Conservation (phyloP, 1,140 invertebrate genomes). For the Aporrectodea caliginosa region DNA sequence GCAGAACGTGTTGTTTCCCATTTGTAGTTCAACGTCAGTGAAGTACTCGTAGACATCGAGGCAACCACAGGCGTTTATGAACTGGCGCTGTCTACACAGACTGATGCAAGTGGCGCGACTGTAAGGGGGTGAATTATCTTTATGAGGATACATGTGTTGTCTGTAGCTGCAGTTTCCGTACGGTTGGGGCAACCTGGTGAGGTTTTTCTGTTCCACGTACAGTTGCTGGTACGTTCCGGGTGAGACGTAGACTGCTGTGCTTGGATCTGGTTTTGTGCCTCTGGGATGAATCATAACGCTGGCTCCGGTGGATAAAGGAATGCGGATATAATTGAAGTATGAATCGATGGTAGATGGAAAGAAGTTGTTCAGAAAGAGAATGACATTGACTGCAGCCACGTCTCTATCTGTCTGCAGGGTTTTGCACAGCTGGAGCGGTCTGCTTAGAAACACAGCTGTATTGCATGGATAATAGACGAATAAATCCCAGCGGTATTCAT, state of each 20-base stretch:
- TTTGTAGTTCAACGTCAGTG: neutral
- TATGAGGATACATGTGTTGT: neutral
- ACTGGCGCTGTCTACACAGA: neutral
- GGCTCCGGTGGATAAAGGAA: neutral
- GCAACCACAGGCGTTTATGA: neutral
- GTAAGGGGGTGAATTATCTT: neutral
- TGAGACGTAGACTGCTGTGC: neutral
- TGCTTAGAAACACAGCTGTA: no score
- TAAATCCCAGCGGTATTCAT: no score
- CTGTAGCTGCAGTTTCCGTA: neutral
- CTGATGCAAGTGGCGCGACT: neutral
- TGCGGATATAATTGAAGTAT: neutral
- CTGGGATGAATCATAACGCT: neutral
- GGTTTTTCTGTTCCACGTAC: neutral
- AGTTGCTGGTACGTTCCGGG: neutral
- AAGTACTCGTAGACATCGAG: neutral
- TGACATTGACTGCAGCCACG: neutral
- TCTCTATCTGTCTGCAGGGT: no score
- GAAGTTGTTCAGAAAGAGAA: neutral
- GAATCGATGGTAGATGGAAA: neutral
- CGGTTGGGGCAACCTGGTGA: neutral
- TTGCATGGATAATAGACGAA: no score
- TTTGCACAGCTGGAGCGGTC: no score
- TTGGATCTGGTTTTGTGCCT: neutral
- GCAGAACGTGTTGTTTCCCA: neutral